These are phyloP conservation scores for Erythrocercus mccallii DNA, from an alignment of 2,113 vertebrate genomes.

Conservation along the genomic window DNA sequence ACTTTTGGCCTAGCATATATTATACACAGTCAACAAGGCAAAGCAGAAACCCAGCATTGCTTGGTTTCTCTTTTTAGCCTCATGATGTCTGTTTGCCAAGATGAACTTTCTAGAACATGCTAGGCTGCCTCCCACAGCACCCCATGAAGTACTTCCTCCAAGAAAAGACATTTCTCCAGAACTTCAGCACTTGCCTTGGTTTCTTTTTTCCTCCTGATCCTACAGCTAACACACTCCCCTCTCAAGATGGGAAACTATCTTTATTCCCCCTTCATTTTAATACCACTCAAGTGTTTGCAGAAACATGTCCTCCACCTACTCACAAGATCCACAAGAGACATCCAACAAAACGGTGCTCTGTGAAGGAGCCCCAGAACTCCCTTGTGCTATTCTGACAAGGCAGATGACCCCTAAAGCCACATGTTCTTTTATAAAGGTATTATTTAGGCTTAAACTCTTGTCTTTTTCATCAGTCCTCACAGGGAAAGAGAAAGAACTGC, in stretches of 20 bases:
- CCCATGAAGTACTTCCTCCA: background rate
- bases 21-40: background rate
- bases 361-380: background rate
- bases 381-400: background rate
- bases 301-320: background rate
- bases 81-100: background rate
- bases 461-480: background rate
- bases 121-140: background rate
- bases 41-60: background rate
- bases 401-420: background rate
- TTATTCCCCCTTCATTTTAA: background rate
- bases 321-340: background rate
- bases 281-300: background rate
- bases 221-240: background rate
- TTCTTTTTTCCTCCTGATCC: background rate
- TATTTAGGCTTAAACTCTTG: background rate
- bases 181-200: background rate
- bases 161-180: background rate
- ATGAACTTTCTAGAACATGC: slow-evolving; percentile 19
- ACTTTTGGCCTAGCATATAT: background rate
- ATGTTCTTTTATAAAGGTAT: background rate
- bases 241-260: background rate
- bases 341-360: background rate
- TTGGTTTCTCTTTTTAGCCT: slow-evolving; percentile 41
- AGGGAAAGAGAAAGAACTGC: background rate